These are phyloP conservation scores for Hypolimnas misippus DNA, from an alignment of 2,888 invertebrate species.

Conservation along the genomic window DNA sequence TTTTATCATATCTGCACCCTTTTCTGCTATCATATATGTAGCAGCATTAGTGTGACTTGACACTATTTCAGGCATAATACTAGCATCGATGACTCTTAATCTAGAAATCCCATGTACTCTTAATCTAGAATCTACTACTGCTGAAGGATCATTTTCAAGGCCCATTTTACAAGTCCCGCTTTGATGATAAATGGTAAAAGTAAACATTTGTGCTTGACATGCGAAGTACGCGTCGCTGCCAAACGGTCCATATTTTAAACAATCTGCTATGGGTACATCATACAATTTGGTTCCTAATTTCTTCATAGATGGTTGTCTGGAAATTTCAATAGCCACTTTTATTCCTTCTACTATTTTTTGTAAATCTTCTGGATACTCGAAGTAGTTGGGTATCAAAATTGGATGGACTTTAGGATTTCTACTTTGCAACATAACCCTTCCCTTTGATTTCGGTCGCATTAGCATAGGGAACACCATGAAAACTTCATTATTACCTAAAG, in stretches of 20 bases:
- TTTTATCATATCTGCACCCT: conserved; percentile 89
- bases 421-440: conserved; percentile 86
- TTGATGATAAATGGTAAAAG: conserved; percentile 88
- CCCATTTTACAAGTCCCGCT: conserved; percentile 89
- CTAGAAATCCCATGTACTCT: conserved; percentile 87
- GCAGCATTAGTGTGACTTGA: conserved; percentile 92
- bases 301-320: conserved; percentile 83
- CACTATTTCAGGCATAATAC: conserved; percentile 90
- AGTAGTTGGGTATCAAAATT: conserved; percentile 91
- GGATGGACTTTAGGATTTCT: conserved; percentile 89
- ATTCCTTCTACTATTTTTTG: conserved; percentile 87
- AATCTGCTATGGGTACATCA: conserved; percentile 84
- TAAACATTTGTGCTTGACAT: conserved; percentile 86
- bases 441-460: conserved; percentile 88
- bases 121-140: conserved; percentile 86
- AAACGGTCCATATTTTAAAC: conserved; percentile 80
- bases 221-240: conserved; percentile 88
- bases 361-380: conserved; percentile 85
- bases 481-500: conserved; percentile 66
- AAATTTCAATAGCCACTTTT: conserved; percentile 83
- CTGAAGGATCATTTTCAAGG: conserved; percentile 75
- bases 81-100: conserved; percentile 90
- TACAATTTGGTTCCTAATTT: conserved; percentile 85
- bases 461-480: conserved; percentile 87
- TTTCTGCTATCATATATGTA: conserved; percentile 92